A percentile compares a stretch with the other conserved stretches of the same genome.
Evolutionary conservation across 1,140 invertebrate species (phyloP).

Genomic region (Hylaeus anthracinus): DNA sequence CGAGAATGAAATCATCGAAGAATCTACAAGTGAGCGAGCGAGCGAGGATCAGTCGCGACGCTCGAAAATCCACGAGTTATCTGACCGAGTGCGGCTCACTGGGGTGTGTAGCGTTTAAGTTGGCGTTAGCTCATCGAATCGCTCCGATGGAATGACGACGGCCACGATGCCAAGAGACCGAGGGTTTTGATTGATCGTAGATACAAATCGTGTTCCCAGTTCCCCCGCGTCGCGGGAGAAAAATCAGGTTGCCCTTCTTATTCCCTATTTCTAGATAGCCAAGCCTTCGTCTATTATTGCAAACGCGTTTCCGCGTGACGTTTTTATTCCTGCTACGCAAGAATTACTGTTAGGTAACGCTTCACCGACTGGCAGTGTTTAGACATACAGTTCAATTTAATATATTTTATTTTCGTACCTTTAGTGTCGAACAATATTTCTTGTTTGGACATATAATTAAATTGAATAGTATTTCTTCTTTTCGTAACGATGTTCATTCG

Average conservation of each 20-base stretch:
- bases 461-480: too few relatives aligned
- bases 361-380: too few relatives aligned
- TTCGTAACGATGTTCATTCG: too few relatives aligned
- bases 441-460: too few relatives aligned
- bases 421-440: too few relatives aligned
- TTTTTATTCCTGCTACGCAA: too few relatives aligned
- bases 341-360: too few relatives aligned
- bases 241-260: constrained; percentile 18
- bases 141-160: constrained; percentile 58
- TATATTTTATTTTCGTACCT: too few relatives aligned
- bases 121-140: constrained; percentile 74
- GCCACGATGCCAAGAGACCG: constrained; percentile 38
- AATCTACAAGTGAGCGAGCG: constrained; percentile 72
- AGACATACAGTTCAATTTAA: too few relatives aligned
- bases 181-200: constrained; percentile 68
- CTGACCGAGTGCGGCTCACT: constrained; percentile 74
- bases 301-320: too few relatives aligned
- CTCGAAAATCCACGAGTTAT: constrained; percentile 74
- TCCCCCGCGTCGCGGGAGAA: constrained; percentile 44
- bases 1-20: constrained; percentile 55
- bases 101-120: constrained; percentile 77
- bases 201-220: constrained; percentile 67
- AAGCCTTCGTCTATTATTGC: background rate
- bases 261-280: background rate
- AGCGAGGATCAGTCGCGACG: constrained; percentile 56